These are phyloP conservation scores for Brachirus orientalis DNA, from an alignment of 2,113 vertebrate genomes.

Conservation along the genomic window DNA sequence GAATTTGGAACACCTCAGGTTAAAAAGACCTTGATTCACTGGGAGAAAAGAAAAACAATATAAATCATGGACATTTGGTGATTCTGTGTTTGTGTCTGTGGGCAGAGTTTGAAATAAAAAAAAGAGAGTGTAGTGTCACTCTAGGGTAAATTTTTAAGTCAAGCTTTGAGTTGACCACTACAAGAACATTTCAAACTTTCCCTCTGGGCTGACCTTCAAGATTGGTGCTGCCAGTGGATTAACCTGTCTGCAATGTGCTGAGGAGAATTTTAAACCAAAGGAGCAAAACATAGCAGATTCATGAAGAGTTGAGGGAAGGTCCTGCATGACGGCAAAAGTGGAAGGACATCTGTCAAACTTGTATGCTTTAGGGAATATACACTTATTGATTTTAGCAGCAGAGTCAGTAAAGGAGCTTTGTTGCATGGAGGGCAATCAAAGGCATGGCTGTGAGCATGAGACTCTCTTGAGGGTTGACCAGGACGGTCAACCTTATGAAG, in stretches of 20 bases:
- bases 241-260: conserved; percentile 5
- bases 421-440: conserved; percentile 63
- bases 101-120: background rate
- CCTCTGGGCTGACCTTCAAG: conserved; percentile 24
- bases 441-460: conserved; percentile 12
- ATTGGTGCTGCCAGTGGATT: conserved; percentile 15
- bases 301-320: conserved; percentile 31
- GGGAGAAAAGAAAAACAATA: conserved; percentile 6
- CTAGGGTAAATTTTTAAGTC: background rate
- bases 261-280: conserved; percentile 37
- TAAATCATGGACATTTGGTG: conserved; percentile 1
- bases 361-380: conserved; percentile 46
- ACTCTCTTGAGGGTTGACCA: conserved; percentile 38
- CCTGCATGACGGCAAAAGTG: conserved; percentile 21
- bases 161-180: conserved; percentile 4
- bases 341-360: conserved; percentile 67
- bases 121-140: background rate
- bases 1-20: background rate
- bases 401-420: conserved; percentile 36
- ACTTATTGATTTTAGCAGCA: conserved; percentile 63
- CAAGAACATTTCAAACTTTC: background rate
- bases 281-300: conserved; percentile 13
- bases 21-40: background rate
- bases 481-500: background rate
- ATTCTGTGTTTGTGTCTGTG: background rate